Base-by-base conservation (phyloP, 2,797 vertebrate species). In the Enteromius argenteus region DNA sequence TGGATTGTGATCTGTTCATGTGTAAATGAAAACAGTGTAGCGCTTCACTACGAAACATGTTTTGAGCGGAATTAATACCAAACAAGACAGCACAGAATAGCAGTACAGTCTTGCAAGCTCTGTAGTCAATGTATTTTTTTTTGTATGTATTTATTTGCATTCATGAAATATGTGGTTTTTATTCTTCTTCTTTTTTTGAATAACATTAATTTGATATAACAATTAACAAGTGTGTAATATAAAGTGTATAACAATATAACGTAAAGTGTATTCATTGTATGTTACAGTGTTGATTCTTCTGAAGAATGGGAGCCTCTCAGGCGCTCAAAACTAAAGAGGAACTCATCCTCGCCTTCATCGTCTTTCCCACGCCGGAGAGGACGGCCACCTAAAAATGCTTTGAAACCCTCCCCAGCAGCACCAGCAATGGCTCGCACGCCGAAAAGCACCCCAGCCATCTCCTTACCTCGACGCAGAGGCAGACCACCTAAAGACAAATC, bases 231-330 rank as follows among this genome's bases (percentile, higher is more conserved):
- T 10, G 39, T 42, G 39, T 39, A 39, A 39, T 44, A 44, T 2
- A 13, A 39, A 39, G 39, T 39, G 7, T 8, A 8, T 39, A 39
- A 39, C 5, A 39, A 39, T 8, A 42, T 42, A 42, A 10, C 62
- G 19, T 71, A 42, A 58, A 64, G 17, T 81, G 37, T 23, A 32
- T 74, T 58, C 8, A 32, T 81, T 49, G 14, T 60, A 13, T 72
- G 32, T 83, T 76, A 9, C 81, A 83, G 81, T 5, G 49, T 75
- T 30, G 81, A 75, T 39, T 82, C 80, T 14, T 82, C 80, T 53
- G 80, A 82, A 49, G 80, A 83, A 67, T 83, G 81, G 81, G 58
- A 83, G 27, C 81, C 80, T 46, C 56, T 73, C 1, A 49, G 35
- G 21, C 69, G 21, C n/a, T 81, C 81, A n/a, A 75, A 37, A 56